These are phyloP conservation scores for Emmelina monodactyla DNA, from an alignment of 2,888 invertebrate species.

Conservation along the genomic window DNA sequence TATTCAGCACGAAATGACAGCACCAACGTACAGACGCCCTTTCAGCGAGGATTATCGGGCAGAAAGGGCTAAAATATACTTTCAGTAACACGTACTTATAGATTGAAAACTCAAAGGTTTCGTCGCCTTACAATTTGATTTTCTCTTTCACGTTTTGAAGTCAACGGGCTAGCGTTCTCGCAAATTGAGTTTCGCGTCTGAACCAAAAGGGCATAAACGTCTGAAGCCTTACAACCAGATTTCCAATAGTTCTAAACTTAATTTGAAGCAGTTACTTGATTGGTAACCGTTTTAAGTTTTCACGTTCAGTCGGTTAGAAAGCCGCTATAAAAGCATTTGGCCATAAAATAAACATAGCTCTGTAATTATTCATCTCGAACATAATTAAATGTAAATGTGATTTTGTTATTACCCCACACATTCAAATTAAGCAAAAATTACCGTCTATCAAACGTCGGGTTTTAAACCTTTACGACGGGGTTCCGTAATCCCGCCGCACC, in stretches of 20 bases:
- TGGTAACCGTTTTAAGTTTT: neutral
- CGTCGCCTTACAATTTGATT: conserved; percentile 2
- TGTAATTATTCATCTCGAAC: no score
- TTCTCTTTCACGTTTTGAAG: neutral
- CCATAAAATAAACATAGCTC: no score
- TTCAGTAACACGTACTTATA: neutral
- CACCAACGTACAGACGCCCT: no score
- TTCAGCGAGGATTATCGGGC: no score
- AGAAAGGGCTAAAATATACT: neutral
- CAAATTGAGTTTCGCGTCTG: conserved; percentile 8
- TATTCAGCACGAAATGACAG: neutral
- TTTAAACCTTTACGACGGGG: no score
- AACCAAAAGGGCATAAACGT: conserved; percentile 8
- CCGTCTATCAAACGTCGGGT: no score
- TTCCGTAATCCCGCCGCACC: no score
- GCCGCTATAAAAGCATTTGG: no score
- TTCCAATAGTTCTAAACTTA: conserved; percentile 6
- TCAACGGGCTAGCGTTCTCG: conserved; percentile 1
- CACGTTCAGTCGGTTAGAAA: no score
- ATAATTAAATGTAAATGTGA: no score
- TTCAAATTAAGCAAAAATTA: no score
- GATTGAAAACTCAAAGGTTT: neutral
- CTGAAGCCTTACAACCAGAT: conserved; percentile 5
- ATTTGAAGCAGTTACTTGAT: conserved; percentile 4
- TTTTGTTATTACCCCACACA: no score